Percentiles rank a stretch among this genome's conserved stretches.
Evolutionary conservation across 2,888 invertebrate genomes (phyloP).

Genomic region (Geotrupes spiniger): DNA sequence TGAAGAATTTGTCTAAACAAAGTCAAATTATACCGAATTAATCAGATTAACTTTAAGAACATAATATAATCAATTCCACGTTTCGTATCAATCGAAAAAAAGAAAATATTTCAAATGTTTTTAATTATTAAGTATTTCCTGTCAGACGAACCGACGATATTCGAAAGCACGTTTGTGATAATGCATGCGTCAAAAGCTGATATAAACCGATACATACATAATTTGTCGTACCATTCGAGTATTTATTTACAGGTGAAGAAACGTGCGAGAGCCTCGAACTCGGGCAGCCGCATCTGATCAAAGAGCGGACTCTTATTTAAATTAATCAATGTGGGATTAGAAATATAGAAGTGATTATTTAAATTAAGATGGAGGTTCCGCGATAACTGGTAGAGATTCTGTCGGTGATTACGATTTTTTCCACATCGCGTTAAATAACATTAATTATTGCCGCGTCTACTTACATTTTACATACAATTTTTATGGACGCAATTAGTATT

Average conservation of each 20-base stretch:
- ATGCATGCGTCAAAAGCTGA: no score
- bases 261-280: conserved; percentile 1
- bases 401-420: conserved; percentile 31
- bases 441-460: conserved; percentile 4
- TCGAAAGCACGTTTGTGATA: no score
- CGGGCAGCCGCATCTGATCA: conserved; percentile 31
- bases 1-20: no score
- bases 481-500: conserved; percentile 3
- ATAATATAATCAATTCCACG: no score
- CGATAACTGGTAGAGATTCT: conserved; percentile 40
- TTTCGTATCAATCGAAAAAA: no score
- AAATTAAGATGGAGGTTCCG: conserved; percentile 45
- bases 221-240: no score
- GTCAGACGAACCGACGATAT: no score
- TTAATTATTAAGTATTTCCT: no score
- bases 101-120: no score
- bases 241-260: conserved; percentile 5
- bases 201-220: no score
- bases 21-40: no score
- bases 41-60: no score
- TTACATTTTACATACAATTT: conserved; percentile 1
- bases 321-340: conserved; percentile 46
- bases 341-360: conserved; percentile 47
- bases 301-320: conserved; percentile 40
- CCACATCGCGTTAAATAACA: conserved; percentile 1